phyloP scores from a whole-genome alignment of 2,797 vertebrate genomes.

The Morus bassanus region DNA sequence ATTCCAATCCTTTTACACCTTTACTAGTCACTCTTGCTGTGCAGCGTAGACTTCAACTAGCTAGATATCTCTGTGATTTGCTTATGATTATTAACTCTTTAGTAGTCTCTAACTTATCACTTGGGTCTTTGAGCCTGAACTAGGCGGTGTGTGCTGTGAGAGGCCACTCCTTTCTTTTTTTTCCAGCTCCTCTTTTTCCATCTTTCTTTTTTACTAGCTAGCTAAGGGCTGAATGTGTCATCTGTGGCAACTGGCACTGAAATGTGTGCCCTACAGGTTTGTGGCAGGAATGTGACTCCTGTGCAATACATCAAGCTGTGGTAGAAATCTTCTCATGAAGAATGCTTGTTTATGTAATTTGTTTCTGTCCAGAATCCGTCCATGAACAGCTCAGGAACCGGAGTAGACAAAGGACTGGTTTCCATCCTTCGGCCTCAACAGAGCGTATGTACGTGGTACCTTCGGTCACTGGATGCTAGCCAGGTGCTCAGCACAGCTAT shows the following conservation, averaged over 20 bases:
- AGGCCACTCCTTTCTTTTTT: neutral
- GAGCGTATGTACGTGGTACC: conserved; percentile 79
- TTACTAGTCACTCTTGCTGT: neutral
- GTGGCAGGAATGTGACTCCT: neutral
- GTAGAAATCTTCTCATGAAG: neutral
- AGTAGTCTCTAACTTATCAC: neutral
- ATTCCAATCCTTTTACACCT: neutral
- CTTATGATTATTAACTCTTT: neutral
- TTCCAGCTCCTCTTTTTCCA: neutral
- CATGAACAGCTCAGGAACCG: conserved; percentile 73
- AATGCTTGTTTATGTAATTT: neutral
- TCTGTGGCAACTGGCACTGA: neutral
- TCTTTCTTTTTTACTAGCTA: neutral
- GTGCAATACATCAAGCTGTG: neutral
- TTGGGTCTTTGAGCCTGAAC: neutral
- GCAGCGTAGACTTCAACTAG: neutral
- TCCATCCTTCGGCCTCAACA: conserved; percentile 79
- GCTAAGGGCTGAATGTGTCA: neutral
- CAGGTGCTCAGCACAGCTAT: conserved; percentile 80
- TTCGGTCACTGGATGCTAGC: conserved; percentile 68
- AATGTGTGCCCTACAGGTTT: neutral
- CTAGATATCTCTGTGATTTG: neutral
- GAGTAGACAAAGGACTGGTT: conserved; percentile 84
- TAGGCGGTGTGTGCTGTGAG: neutral
- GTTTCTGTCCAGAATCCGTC: conserved; percentile 72